Conservation (phyloP, 2,797 vertebrate species). For the Hemitrygon akajei region DNA sequence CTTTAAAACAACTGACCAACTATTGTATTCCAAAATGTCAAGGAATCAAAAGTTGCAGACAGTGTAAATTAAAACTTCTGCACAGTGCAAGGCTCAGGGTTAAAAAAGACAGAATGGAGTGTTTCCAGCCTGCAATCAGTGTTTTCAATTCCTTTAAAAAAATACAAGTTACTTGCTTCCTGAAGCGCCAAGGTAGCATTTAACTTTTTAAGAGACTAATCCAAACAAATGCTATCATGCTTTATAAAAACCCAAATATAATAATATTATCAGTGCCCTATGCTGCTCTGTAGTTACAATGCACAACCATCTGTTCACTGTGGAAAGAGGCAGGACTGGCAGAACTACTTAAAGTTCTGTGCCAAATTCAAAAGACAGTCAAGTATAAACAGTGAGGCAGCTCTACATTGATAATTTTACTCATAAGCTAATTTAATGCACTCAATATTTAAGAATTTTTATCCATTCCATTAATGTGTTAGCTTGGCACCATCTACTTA, state of each 20-base stretch:
- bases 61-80: too few species aligned
- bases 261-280: neutral
- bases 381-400: neutral
- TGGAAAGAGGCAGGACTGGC: neutral
- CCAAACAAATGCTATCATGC: too few species aligned
- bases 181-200: neutral
- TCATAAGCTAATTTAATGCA: neutral
- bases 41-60: too few species aligned
- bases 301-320: conserved; percentile 1
- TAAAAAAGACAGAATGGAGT: too few species aligned
- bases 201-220: neutral
- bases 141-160: neutral
- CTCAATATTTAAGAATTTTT: neutral
- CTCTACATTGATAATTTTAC: neutral
- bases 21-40: neutral
- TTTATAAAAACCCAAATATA: too few species aligned
- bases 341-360: neutral
- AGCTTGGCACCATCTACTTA: neutral
- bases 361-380: conserved; percentile 3
- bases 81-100: too few species aligned
- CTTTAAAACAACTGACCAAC: neutral
- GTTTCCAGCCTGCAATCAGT: too few species aligned
- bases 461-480: neutral
- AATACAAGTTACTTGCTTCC: neutral
- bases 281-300: neutral